Percentiles rank a stretch among this genome's conserved stretches.
Evolutionary conservation across 2,888 invertebrate species (phyloP).

Genomic region (Coleophora flavipennella): DNA sequence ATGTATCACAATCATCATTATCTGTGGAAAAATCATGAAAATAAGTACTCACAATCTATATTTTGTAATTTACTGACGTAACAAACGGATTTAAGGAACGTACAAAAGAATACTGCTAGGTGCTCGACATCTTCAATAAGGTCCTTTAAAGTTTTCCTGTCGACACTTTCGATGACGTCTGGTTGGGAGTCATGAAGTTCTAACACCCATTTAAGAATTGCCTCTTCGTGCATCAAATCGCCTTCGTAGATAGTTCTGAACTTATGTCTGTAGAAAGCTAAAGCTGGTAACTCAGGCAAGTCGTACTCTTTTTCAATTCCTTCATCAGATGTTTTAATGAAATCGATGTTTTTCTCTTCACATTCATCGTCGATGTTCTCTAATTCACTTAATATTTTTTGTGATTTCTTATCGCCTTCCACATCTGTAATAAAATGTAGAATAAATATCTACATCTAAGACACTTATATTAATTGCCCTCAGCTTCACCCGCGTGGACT

Average conservation of each 20-base stretch:
- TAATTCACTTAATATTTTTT: slow-evolving; percentile 88
- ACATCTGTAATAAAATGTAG: slow-evolving; percentile 73
- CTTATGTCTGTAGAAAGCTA: slow-evolving; percentile 90
- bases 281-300: slow-evolving; percentile 82
- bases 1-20: slow-evolving; percentile 88
- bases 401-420: slow-evolving; percentile 91
- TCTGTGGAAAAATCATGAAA: slow-evolving; percentile 64
- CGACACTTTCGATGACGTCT: slow-evolving; percentile 92
- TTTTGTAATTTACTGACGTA: neutral
- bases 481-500: too few relatives aligned
- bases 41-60: neutral
- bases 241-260: slow-evolving; percentile 91
- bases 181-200: slow-evolving; percentile 87
- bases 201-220: slow-evolving; percentile 91
- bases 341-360: slow-evolving; percentile 92
- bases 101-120: slow-evolving; percentile 93
- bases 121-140: slow-evolving; percentile 92
- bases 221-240: slow-evolving; percentile 93
- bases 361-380: slow-evolving; percentile 96
- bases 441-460: neutral
- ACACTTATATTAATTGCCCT: too few relatives aligned
- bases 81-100: slow-evolving; percentile 40
- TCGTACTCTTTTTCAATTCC: slow-evolving; percentile 92
- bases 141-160: slow-evolving; percentile 90
- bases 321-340: slow-evolving; percentile 92